Percentiles rank a stretch among this genome's conserved stretches.
phyloP scores from a whole-genome alignment of 2,113 vertebrate species.

The Hemiprocne comata region DNA sequence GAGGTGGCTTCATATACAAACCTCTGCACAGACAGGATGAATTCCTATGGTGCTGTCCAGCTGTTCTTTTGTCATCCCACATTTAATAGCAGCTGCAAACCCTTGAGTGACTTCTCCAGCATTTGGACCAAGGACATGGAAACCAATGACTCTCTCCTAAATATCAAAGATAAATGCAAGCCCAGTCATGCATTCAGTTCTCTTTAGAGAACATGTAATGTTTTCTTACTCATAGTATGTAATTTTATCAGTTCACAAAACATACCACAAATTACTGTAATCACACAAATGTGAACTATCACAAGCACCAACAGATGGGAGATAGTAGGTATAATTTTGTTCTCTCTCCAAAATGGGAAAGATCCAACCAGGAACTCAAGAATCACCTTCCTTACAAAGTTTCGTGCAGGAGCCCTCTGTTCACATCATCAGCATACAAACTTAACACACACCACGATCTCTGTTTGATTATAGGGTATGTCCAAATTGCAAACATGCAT shows the following conservation, averaged over 20 bases:
- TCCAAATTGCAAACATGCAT: neutral
- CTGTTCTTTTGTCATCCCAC: constrained; percentile 83
- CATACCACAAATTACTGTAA: neutral
- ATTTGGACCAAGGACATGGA: constrained; percentile 84
- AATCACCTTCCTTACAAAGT: neutral
- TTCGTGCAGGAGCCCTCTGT: neutral
- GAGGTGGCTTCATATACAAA: constrained; percentile 38
- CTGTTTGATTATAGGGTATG: neutral
- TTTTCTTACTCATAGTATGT: neutral
- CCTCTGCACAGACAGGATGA: constrained; percentile 86
- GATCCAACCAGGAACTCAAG: neutral
- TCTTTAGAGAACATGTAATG: fast-evolving
- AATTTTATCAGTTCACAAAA: neutral
- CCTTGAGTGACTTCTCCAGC: constrained; percentile 87
- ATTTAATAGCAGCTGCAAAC: constrained; percentile 83
- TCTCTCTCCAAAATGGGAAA: neutral
- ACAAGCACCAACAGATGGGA: neutral
- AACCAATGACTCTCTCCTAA: constrained; percentile 84
- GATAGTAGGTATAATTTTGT: neutral
- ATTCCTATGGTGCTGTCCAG: constrained; percentile 83
- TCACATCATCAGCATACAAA: neutral
- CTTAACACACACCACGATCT: neutral
- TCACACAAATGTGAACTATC: neutral
- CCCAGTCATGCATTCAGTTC: neutral
- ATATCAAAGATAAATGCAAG: neutral